phyloP scores from a whole-genome alignment of 1,140 invertebrate genomes.

The Papilio dardanus region DNA sequence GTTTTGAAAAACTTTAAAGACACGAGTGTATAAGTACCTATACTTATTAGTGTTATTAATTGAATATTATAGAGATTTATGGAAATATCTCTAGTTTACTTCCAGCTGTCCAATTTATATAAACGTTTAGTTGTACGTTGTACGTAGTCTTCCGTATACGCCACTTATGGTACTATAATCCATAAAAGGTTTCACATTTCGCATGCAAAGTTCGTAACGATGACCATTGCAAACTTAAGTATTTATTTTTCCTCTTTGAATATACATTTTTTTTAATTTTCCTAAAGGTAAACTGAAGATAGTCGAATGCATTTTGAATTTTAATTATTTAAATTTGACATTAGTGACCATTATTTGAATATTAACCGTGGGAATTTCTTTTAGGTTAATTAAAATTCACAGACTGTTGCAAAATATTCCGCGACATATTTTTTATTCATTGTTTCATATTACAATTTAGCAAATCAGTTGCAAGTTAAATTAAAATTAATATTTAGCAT shows the following conservation, averaged over 20 bases:
- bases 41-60: too few species aligned
- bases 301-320: slow-evolving; percentile 41
- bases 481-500: background rate
- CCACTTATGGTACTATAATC: slow-evolving; percentile 50
- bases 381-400: slow-evolving; percentile 30
- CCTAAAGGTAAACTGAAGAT: slow-evolving; percentile 37
- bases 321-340: slow-evolving; percentile 37
- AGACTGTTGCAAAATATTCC: slow-evolving; percentile 15
- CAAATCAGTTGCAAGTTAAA: background rate
- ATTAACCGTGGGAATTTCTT: slow-evolving; percentile 29
- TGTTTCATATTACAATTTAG: background rate
- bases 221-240: slow-evolving; percentile 53
- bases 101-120: background rate
- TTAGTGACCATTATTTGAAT: background rate
- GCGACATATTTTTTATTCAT: background rate
- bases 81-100: too few species aligned
- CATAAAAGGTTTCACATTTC: slow-evolving; percentile 56
- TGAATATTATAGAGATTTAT: too few species aligned
- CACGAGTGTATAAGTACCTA: too few species aligned
- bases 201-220: slow-evolving; percentile 57
- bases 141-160: slow-evolving; percentile 37
- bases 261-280: slow-evolving; percentile 47
- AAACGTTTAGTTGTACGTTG: slow-evolving; percentile 8
- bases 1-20: too few species aligned
- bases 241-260: slow-evolving; percentile 53